Evolutionary conservation across 2,888 invertebrate genomes (phyloP), one percentile per base, ranked within the genome.

Genomic region (Sphinx pinastri): DNA sequence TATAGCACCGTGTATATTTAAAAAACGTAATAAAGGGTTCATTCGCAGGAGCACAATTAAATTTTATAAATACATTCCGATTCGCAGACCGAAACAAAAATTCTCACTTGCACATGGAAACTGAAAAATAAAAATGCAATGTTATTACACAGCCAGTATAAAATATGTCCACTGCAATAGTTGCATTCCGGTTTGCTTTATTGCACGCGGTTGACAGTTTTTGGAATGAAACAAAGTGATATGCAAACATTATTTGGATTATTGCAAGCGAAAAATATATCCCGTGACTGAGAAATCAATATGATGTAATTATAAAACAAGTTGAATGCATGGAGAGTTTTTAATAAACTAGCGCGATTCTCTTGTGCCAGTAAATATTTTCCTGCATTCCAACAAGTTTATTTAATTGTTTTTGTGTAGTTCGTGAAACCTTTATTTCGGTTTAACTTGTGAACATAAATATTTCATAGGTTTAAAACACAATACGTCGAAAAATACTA

Each of bases 21-120:
- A 63, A 19, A 47, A 49, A 63, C 19, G 73, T 72, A 73, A 74
- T 71, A 73, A 69, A 72, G 38, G 1, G 6, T 74, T 74, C 75
- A 77, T 77, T 75, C 19, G 19, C n/a, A 55, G 47, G 55, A 68
- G 55, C 57, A 57, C 45, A 68, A 68, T 68, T 57, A 63, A 63
- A 49, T 49, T 63, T 49, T 63, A 19, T 19, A 49, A 60, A 63
- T 63, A 19, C 47, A 63, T 19, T 12, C 19, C 63, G 49, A 63
- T 49, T 13, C 19, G 49, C 49, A 19, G 49, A 49, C 47, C 49
- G 63, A 63, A 63, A 63, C 63, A 19, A 63, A 63, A 63, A 63
- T 49, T 49, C 12, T 49, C 63, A 19, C 49, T 63, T n/a, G 47
- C 47, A 63, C 60, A 49, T 19, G 49, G 47, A 47, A 63, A 63